Conservation (phyloP, 2,113 vertebrate genomes). For the Anas platyrhynchos region DNA sequence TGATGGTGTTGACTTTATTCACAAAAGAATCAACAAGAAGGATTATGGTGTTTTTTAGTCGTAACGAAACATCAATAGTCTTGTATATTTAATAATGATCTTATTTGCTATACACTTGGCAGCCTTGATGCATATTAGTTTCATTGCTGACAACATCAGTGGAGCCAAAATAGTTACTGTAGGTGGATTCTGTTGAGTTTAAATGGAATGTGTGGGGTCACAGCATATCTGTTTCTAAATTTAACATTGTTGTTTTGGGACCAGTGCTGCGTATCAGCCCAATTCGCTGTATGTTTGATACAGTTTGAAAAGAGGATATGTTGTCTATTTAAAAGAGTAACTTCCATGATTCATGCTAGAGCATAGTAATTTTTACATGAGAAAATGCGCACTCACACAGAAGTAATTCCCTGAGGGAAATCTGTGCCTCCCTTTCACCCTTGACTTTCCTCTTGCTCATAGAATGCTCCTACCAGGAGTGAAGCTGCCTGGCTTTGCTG, state of each 20-base stretch:
- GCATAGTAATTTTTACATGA: not conserved
- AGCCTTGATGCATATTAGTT: not conserved
- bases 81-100: not conserved
- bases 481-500: not conserved
- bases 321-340: constrained; percentile 22
- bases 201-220: not conserved
- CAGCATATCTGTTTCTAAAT: constrained; percentile 12
- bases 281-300: not conserved
- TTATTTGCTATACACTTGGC: constrained; percentile 1
- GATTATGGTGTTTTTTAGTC: not conserved
- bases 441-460: not conserved
- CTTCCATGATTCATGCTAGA: not conserved
- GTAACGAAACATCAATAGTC: not conserved
- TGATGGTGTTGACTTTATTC: not conserved
- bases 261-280: not conserved
- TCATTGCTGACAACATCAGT: not conserved
- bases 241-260: not conserved
- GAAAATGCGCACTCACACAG: not conserved
- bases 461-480: not conserved
- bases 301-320: constrained; percentile 1
- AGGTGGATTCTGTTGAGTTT: not conserved
- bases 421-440: not conserved
- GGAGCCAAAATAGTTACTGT: constrained; percentile 30
- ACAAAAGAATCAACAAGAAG: not conserved
- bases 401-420: not conserved